Conservation (phyloP, 1,140 invertebrate species). For the Nasonia vitripennis region DNA sequence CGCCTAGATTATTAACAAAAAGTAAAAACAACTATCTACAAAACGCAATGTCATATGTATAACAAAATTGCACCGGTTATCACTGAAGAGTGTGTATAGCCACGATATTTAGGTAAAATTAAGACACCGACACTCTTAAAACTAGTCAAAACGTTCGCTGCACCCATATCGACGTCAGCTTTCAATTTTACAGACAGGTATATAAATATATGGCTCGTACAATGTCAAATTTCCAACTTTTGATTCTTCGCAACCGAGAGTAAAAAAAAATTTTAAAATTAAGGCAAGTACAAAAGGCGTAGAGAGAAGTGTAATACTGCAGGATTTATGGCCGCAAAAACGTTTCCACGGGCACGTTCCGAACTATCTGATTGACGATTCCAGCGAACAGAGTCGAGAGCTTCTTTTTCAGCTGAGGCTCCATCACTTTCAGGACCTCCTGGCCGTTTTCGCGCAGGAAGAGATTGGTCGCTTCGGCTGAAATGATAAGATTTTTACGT, state of each 20-base stretch:
- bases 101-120: neutral
- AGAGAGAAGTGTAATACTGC: neutral
- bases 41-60: neutral
- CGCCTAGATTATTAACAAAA: neutral
- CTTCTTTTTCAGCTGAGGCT: constrained; percentile 81
- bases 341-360: constrained; percentile 78
- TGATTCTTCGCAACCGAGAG: neutral
- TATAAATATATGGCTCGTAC: neutral
- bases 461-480: constrained; percentile 84
- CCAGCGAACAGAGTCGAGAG: constrained; percentile 79
- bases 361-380: constrained; percentile 81
- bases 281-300: neutral
- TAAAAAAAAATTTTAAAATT: neutral
- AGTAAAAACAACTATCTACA: constrained; percentile 26
- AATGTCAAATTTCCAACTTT: neutral
- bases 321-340: constrained; percentile 77
- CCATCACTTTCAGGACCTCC: constrained; percentile 82
- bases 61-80: constrained; percentile 17
- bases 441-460: constrained; percentile 83
- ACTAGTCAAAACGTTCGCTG: constrained; percentile 5
- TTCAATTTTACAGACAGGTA: too few species aligned
- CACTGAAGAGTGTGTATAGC: neutral
- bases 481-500: constrained; percentile 61
- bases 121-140: constrained; percentile 20
- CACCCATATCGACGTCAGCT: too few species aligned